phyloP scores from a whole-genome alignment of 2,888 invertebrate species.

The Diploptera punctata region DNA sequence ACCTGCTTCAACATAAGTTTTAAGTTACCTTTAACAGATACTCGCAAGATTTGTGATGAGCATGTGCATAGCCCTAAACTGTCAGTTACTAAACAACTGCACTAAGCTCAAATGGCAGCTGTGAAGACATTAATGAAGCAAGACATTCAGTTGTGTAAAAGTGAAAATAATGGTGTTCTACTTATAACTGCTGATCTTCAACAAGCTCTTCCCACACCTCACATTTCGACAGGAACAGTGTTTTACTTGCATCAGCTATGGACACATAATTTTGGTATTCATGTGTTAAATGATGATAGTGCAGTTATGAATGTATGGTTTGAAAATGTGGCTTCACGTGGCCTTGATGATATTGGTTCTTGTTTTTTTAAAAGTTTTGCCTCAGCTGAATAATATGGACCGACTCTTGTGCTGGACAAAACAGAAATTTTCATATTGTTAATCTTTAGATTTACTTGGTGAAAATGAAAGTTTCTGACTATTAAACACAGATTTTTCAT shows the following conservation, averaged over 20 bases:
- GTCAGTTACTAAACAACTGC: no score
- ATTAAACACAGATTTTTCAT: not conserved
- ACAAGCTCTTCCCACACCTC: no score
- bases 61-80: no score
- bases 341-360: constrained; percentile 12
- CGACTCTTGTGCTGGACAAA: constrained; percentile 21
- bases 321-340: constrained; percentile 24
- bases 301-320: constrained; percentile 3
- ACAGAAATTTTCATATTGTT: constrained; percentile 12
- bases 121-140: not conserved
- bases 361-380: constrained; percentile 9
- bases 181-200: not conserved
- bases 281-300: constrained; percentile 7
- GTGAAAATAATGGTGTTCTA: not conserved
- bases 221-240: no score
- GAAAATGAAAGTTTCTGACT: no score
- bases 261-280: no score
- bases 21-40: no score
- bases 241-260: no score
- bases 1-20: no score
- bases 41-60: no score
- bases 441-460: not conserved
- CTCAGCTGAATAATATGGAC: not conserved
- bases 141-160: not conserved
- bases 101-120: no score